Percentiles rank a stretch among this genome's conserved stretches.
These are phyloP conservation scores for Leptodactylus fuscus DNA, from an alignment of 2,113 vertebrate species.

Conservation along the genomic window DNA sequence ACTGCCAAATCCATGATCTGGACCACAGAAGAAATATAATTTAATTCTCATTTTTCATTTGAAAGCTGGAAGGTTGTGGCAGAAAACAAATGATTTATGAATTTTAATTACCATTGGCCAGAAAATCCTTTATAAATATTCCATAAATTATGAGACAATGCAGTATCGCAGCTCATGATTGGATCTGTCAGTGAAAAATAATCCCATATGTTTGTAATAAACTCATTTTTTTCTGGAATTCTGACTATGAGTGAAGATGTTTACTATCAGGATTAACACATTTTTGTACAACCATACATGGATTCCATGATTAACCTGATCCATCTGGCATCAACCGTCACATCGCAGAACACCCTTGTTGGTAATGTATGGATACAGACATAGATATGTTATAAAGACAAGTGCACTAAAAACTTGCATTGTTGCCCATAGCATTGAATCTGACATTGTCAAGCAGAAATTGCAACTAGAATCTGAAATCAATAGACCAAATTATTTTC, in stretches of 20 bases:
- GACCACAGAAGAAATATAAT: conserved; percentile 28
- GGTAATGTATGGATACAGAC: too few relatives aligned
- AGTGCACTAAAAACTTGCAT: neutral
- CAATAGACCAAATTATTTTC: neutral
- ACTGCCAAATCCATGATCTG: conserved; percentile 49
- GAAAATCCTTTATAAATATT: conserved; percentile 28
- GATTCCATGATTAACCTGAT: neutral
- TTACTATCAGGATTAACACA: neutral
- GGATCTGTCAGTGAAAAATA: conserved; percentile 10
- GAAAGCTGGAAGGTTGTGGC: conserved; percentile 30
- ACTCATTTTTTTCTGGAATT: neutral
- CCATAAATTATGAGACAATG: conserved; percentile 25
- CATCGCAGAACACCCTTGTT: neutral
- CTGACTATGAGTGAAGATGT: neutral
- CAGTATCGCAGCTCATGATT: neutral
- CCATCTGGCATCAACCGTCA: neutral
- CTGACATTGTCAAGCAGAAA: neutral
- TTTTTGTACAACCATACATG: neutral
- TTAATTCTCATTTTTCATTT: conserved; percentile 47
- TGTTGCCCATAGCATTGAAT: neutral
- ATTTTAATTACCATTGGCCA: conserved; percentile 48
- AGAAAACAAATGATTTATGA: conserved; percentile 49
- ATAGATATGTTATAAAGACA: neutral
- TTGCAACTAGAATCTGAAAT: neutral
- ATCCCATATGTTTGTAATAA: neutral